Evolutionary conservation across 2,113 vertebrate species (phyloP), one percentile per base, ranked within the genome.

Genomic region (Eulemur macaco): DNA sequence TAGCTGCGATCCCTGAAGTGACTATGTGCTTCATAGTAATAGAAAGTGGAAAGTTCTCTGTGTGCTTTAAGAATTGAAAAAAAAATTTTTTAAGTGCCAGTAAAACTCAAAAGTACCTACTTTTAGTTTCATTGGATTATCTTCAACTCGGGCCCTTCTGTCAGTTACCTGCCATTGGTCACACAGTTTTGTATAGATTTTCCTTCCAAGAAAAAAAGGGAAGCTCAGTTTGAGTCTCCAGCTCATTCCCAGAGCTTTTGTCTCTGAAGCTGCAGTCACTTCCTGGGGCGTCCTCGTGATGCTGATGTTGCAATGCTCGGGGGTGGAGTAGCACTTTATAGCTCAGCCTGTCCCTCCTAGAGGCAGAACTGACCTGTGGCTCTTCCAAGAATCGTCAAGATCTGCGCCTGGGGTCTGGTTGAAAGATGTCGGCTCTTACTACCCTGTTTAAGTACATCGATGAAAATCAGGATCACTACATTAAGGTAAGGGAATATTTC

Each of bases 361-460:
- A 42, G 58, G 27, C 85, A 23, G 39, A 21, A 29, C 64, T 66
- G 25, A 82, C 39, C 0, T 15, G 0, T 29, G 12, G 2, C 56
- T 45, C 37, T 85, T 78, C 54, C 69, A 17, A 91, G 96, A 93
- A 31, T 94, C 89, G 88, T 90, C 81, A 84, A 4, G 52, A 50
- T 0, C 92, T 81, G 29, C 0, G 15, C 18, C 42, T 76, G 42
- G 27, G 0, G 37, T 96, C 84, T 56, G 64, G 9, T 42, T 12
- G 20, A 45, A 98, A 98, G 34, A 99, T 99, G 99, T 98, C 99
- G 42, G 96, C 95, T 92, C 99, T 99, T 71, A 73, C 98, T 5
- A 29, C 97, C 0, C 98, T 99, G 63, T 99, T 99, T 95, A 98
- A 99, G 94, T 99, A 99, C 50, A 98, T 99, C 69, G 99, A 99